Conservation (phyloP, 1,140 invertebrate species). For the Goniozus legneri region DNA sequence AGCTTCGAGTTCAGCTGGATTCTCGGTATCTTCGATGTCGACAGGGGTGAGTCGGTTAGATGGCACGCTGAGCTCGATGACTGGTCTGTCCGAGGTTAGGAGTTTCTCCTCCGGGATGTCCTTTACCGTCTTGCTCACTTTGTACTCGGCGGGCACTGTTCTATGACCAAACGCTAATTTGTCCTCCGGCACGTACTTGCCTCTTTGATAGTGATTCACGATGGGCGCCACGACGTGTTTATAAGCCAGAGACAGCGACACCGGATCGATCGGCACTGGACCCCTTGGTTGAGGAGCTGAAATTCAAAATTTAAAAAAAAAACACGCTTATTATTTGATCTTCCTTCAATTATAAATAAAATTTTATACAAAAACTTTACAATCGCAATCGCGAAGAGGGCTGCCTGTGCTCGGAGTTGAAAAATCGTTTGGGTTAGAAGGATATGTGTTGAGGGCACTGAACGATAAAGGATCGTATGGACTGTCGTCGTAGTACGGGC, state of each 20-base stretch:
- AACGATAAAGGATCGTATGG: too few relatives aligned
- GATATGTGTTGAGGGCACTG: too few relatives aligned
- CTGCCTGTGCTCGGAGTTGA: too few relatives aligned
- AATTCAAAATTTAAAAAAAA: too few relatives aligned
- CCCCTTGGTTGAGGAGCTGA: too few relatives aligned
- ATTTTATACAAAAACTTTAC: too few relatives aligned
- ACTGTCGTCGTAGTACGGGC: too few relatives aligned
- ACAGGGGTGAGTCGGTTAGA: background rate
- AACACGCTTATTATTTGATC: too few relatives aligned
- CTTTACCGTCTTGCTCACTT: slow-evolving; percentile 18
- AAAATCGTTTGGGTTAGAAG: too few relatives aligned
- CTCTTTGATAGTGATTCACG: slow-evolving; percentile 22
- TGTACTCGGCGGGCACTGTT: slow-evolving; percentile 38
- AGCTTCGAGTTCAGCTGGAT: slow-evolving; percentile 28
- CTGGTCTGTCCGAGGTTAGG: slow-evolving; percentile 43
- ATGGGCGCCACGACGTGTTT: slow-evolving; percentile 29
- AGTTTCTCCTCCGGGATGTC: slow-evolving; percentile 51
- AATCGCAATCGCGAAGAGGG: too few relatives aligned
- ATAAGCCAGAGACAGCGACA: slow-evolving; percentile 46
- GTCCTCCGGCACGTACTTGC: slow-evolving; percentile 41
- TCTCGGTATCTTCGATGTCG: slow-evolving; percentile 5
- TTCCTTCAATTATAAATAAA: too few relatives aligned
- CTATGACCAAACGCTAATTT: slow-evolving; percentile 47
- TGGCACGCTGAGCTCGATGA: slow-evolving; percentile 41
- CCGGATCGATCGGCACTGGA: slow-evolving; percentile 44